phyloP scores from a whole-genome alignment of 2,888 invertebrate genomes.

The Mythimna albipuncta region DNA sequence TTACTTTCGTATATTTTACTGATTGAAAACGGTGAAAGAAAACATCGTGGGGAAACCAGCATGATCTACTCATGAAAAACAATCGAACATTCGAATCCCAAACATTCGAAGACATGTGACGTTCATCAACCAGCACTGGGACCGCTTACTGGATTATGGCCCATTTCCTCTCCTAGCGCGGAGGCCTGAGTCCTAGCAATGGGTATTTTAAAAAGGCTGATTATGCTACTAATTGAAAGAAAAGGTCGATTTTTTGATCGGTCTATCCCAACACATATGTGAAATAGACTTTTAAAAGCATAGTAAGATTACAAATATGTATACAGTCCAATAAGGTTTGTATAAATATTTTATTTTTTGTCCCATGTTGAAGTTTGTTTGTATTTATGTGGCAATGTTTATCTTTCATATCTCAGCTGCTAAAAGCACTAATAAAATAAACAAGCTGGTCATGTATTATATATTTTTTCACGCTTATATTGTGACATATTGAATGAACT shows the following conservation, averaged over 20 bases:
- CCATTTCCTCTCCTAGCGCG: too few relatives aligned
- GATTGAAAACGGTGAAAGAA: too few relatives aligned
- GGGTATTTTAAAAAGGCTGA: too few relatives aligned
- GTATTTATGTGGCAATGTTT: conserved; percentile 6
- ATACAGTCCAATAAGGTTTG: neutral
- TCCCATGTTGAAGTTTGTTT: neutral
- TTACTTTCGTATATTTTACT: neutral
- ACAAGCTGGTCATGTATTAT: conserved; percentile 16
- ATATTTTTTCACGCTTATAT: conserved; percentile 36
- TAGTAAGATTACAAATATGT: neutral
- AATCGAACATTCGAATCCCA: too few relatives aligned
- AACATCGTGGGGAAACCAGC: too few relatives aligned
- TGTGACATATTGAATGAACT: conserved; percentile 41
- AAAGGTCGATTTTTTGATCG: neutral
- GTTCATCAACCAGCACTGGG: too few relatives aligned
- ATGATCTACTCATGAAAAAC: too few relatives aligned
- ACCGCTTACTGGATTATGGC: too few relatives aligned
- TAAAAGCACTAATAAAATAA: conserved; percentile 34
- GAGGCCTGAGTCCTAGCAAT: too few relatives aligned
- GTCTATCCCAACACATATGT: too few relatives aligned
- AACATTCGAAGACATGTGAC: too few relatives aligned
- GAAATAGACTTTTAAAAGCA: neutral
- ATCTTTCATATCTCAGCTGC: conserved; percentile 25
- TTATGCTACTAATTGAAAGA: neutral
- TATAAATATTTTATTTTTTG: neutral